Evolutionary conservation across 2,113 vertebrate genomes (phyloP), one percentile per base, ranked within the genome.

Genomic region (Anarrhichthys ocellatus): DNA sequence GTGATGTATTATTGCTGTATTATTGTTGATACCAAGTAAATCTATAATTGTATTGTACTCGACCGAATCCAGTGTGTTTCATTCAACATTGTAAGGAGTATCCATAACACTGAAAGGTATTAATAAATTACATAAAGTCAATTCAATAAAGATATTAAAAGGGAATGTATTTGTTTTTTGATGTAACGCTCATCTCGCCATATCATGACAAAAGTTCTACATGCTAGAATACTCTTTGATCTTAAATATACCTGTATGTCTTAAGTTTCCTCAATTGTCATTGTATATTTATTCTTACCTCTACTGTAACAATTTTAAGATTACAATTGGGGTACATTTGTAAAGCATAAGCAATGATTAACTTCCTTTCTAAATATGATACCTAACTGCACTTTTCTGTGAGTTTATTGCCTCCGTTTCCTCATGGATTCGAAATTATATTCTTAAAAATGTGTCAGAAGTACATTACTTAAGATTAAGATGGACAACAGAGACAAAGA

Each of bases 151-250:
- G 34, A 34, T 34, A 34, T 34, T 34, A 34, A 34, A 34, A 34
- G 34, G 34, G 5, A 6, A 52, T 20, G 5, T 18, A 29, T 46
- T 64, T 56, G 18, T 22, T 32, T 29, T 32, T 27, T 52, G 27
- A 4, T 54, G 10, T n/a, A n/a, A 46, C 59, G 34, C 1, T n/a
- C 24, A 32, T 67, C 1, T 42, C 17, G 42, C 70, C 70, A 75
- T 75, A 70, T 50, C 65, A 42, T 71, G 76, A 75, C 65, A n/a
- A 27, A 27, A 50, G 42, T 22, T 29, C 10, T 11, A 24, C 46
- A n/a, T 13, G 24, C 44, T 50, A 32, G 34, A 24, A 11, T 24
- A n/a, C 5, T 22, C 18, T 2, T 17, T 6, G 56, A 58, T 11
- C 32, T 36, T 18, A 56, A 59, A 42, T 63, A 22, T 7, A n/a